A percentile compares a stretch with the other conserved stretches of the same genome.
Evolutionary conservation across 92 coral and sea anemone genomes (phyloP).

Genomic region (Siderastrea siderea): DNA sequence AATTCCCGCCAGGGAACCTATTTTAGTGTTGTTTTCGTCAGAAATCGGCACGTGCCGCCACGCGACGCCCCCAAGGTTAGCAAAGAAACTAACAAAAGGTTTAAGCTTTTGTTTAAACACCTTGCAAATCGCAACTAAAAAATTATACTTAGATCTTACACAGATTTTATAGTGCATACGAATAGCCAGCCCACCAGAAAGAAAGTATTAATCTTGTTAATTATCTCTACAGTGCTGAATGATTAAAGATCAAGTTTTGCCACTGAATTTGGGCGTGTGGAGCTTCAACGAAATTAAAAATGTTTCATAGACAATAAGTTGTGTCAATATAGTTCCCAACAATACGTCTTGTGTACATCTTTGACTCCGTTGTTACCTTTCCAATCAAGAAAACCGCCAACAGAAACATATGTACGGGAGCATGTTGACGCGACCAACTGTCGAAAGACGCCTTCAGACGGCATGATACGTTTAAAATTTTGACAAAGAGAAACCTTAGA

Average conservation of each 20-base stretch:
- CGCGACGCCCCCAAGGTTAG: constrained; percentile 58
- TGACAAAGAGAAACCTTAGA: constrained; percentile 3
- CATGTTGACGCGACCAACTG: constrained; percentile 61
- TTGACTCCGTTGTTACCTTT: constrained; percentile 57
- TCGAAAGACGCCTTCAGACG: constrained; percentile 23
- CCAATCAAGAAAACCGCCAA: constrained; percentile 40
- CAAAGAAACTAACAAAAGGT: constrained; percentile 32
- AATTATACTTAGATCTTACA: not conserved
- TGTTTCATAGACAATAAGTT: constrained; percentile 48
- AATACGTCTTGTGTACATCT: constrained; percentile 50
- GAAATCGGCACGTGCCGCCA: constrained; percentile 79
- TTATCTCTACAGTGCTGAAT: constrained; percentile 23
- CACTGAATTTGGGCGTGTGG: constrained; percentile 20
- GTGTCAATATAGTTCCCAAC: constrained; percentile 56
- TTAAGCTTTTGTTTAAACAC: constrained; percentile 62
- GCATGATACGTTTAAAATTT: constrained; percentile 9
- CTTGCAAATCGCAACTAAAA: constrained; percentile 51
- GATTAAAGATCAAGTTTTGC: constrained; percentile 28
- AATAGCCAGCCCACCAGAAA: constrained; percentile 25
- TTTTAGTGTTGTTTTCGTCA: constrained; percentile 48
- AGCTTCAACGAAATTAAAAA: constrained; percentile 49
- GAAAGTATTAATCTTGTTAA: constrained; percentile 42
- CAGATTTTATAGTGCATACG: constrained; percentile 35
- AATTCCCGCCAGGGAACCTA: constrained; percentile 46
- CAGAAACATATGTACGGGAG: constrained; percentile 38